Base-by-base conservation (phyloP, 2,797 vertebrate species). In the Hyperoplus immaculatus region DNA sequence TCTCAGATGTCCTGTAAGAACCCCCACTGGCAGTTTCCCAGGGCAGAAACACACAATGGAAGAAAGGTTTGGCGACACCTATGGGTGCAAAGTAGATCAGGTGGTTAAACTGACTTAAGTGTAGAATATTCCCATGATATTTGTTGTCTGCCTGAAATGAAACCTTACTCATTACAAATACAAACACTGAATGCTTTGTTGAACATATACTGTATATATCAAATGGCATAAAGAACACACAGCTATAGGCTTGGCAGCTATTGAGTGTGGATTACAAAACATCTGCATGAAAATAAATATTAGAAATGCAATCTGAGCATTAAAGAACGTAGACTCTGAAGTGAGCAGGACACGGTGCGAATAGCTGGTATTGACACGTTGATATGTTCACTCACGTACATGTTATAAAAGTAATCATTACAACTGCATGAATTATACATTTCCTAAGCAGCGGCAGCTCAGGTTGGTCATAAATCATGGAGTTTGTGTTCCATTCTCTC, bases 21-120 rank as follows among this genome's bases (percentile, higher is more conserved):
- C 16, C 55, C 21, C 71, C 42, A 11, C 38, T 11, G 21, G 15
- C 13, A 51, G 47, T 11, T 64, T 63, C 4, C 21, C 6, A 6
- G 38, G 11, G 16, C 41, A 80, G n/a, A 15, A 38, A 21, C 16
- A 12, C 18, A 5, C 45, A 18, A 11, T 41, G 64, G 75, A 41
- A 53, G 81, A 59, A 62, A 61, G 54, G 80, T 86, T 84, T 88
- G 77, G 90, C 53, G 90, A 91, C 93, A 83, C 82, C 93, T 91
- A 78, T 82, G 50, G 91, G 89, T 71, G 54, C 39, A 66, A 56
- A 55, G 50, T 1, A 36, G 49, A 47, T 0, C 8, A 54, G 43
- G 29, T 16, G 42, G 13, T 51, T 50, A 12, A 21, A 2, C 8
- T 8, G 16, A 76, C 45, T 13, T 13, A 47, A 46, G 16, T 53